These are phyloP conservation scores for Pollicipes pollicipes DNA, from an alignment of 1,140 invertebrate species.

Conservation along the genomic window DNA sequence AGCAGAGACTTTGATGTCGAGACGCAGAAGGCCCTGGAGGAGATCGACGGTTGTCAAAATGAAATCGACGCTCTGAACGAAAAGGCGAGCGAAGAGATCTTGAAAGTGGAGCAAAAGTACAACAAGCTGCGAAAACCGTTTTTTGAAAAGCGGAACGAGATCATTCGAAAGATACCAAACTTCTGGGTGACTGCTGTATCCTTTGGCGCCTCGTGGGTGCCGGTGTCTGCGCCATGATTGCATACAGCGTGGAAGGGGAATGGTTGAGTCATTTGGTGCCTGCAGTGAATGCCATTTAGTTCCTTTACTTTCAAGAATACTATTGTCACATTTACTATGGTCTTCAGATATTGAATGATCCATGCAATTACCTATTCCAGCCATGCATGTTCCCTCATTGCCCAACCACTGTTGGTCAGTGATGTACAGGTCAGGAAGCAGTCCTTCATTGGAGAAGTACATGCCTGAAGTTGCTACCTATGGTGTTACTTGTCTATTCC, in stretches of 20 bases:
- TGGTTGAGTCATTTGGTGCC: no score
- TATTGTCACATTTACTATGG: no score
- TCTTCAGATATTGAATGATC: no score
- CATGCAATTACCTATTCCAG: no score
- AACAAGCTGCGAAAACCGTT: slow-evolving; percentile 69
- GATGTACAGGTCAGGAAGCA: no score
- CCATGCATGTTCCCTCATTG: no score
- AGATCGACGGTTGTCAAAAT: slow-evolving; percentile 60
- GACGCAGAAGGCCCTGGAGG: slow-evolving; percentile 51
- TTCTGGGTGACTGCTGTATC: slow-evolving; percentile 80
- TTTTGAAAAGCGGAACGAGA: slow-evolving; percentile 63
- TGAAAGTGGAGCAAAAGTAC: slow-evolving; percentile 82
- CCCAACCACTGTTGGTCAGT: no score
- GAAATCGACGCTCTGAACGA: slow-evolving; percentile 65
- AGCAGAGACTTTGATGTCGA: slow-evolving; percentile 37
- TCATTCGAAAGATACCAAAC: slow-evolving; percentile 71
- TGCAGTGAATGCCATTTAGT: no score
- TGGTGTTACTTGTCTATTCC: no score
- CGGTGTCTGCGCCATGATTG: background rate
- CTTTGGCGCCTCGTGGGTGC: slow-evolving; percentile 23
- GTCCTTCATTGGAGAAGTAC: no score
- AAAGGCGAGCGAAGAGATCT: slow-evolving; percentile 72
- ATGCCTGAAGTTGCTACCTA: no score
- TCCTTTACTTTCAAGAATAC: no score
- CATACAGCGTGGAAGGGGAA: background rate